Evolutionary conservation across 2,888 invertebrate species (phyloP).

Genomic region (Palloptera scutellata): DNA sequence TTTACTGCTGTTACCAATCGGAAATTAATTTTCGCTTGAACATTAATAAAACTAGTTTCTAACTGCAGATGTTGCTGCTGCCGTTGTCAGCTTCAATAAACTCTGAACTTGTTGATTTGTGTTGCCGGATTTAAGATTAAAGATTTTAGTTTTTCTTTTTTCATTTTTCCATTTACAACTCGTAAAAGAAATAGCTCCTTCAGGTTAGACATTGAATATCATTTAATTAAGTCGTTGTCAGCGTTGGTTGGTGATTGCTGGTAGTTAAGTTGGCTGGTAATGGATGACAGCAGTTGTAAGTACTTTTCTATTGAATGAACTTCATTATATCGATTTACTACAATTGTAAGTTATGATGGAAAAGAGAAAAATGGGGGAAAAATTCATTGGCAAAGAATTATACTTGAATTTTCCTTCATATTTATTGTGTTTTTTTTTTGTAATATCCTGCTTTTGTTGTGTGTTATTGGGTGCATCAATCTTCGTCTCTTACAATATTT

Average conservation of each 20-base stretch:
- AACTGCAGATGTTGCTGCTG: not conserved
- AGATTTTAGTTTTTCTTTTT: not conserved
- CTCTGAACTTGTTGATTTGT: not conserved
- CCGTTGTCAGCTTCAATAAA: not conserved
- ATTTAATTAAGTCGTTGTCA: constrained; percentile 4
- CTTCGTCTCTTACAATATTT: too few relatives aligned
- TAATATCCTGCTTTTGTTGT: too few relatives aligned
- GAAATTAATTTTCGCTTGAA: not conserved
- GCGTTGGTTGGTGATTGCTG: not conserved
- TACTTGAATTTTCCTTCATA: too few relatives aligned
- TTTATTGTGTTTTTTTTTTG: too few relatives aligned
- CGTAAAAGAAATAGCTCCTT: not conserved
- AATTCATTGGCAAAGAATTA: too few relatives aligned
- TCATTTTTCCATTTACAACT: not conserved
- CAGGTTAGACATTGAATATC: not conserved
- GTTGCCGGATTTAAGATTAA: not conserved
- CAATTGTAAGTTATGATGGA: too few relatives aligned
- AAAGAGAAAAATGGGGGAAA: too few relatives aligned
- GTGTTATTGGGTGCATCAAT: too few relatives aligned
- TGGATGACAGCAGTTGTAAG: not conserved
- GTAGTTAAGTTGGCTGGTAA: not conserved
- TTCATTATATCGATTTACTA: too few relatives aligned
- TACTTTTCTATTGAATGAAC: too few relatives aligned
- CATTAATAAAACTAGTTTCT: too few relatives aligned
- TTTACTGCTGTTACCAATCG: not conserved